Percentiles rank a stretch among this genome's conserved stretches.
These are phyloP conservation scores for Lordiphosa clarofinis DNA, from an alignment of 1,140 invertebrate species.

Conservation along the genomic window DNA sequence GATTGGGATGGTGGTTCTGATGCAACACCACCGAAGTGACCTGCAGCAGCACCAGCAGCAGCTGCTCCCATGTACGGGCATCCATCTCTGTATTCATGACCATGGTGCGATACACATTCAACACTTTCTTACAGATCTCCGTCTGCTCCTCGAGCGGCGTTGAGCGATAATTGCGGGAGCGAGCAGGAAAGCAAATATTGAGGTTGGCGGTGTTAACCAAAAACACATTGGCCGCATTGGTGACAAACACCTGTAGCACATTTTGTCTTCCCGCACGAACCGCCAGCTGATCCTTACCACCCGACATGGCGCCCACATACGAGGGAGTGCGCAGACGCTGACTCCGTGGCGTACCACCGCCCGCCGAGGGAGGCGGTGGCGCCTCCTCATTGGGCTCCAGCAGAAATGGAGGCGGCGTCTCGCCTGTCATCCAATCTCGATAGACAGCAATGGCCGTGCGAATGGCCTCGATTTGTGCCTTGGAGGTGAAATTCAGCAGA, in stretches of 20 bases:
- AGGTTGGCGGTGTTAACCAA: constrained; percentile 85
- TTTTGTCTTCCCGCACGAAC: constrained; percentile 92
- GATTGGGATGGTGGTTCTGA: constrained; percentile 82
- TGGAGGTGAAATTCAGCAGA: constrained; percentile 88
- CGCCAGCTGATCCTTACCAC: constrained; percentile 87
- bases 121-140: constrained; percentile 96
- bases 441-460: constrained; percentile 95
- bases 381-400: constrained; percentile 87
- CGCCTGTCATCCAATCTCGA: constrained; percentile 94
- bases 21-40: constrained; percentile 95
- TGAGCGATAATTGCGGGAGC: constrained; percentile 77
- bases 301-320: constrained; percentile 87
- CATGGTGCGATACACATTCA: constrained; percentile 98
- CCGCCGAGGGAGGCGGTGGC: constrained; percentile 37
- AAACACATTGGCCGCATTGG: constrained; percentile 97
- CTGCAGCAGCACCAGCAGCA: constrained; percentile 92
- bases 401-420: constrained; percentile 91
- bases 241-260: constrained; percentile 95
- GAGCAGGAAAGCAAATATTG: constrained; percentile 78
- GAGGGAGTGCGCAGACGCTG: constrained; percentile 89
- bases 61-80: constrained; percentile 94
- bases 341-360: constrained; percentile 62
- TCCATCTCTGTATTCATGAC: constrained; percentile 98
- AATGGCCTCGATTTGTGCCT: constrained; percentile 89
- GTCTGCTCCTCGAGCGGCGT: constrained; percentile 92